Conservation (phyloP, 2,113 vertebrate species). For the Strix uralensis region DNA sequence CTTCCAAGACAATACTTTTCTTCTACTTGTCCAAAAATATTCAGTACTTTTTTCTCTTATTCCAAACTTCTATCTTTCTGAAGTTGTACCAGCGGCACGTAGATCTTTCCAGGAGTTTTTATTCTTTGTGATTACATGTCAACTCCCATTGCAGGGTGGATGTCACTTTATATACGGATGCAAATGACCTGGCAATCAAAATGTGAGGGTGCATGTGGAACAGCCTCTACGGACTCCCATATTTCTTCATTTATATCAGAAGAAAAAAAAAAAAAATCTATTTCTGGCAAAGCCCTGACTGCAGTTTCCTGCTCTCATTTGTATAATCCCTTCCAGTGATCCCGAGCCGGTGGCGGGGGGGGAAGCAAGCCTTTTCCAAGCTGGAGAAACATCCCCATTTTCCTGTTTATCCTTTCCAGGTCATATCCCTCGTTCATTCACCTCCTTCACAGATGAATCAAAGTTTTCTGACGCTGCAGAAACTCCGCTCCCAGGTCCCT, state of each 20-base stretch:
- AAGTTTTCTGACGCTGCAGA: conserved; percentile 22
- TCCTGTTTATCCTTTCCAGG: conserved; percentile 41
- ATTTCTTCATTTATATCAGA: conserved; percentile 57
- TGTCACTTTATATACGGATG: conserved; percentile 9
- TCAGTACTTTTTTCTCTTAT: not conserved
- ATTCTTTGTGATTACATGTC: conserved; percentile 49
- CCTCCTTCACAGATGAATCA: conserved; percentile 16
- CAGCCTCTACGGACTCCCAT: conserved; percentile 40
- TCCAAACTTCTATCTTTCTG: not conserved
- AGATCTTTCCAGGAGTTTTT: conserved; percentile 44
- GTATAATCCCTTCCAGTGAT: conserved; percentile 56
- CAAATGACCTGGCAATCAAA: conserved; percentile 59
- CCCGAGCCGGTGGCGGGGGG: not conserved
- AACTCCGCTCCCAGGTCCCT: not conserved
- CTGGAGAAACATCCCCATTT: conserved; percentile 16
- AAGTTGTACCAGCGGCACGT: not conserved
- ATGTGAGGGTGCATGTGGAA: conserved; percentile 40
- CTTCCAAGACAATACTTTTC: not conserved
- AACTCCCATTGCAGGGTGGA: conserved; percentile 49
- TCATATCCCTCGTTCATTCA: not conserved
- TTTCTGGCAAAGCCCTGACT: conserved; percentile 57
- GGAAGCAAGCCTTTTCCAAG: not conserved
- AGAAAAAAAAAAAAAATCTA: not conserved
- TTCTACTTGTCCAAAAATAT: not conserved
- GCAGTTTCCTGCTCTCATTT: conserved; percentile 59